Conservation (phyloP, 2,797 vertebrate genomes). For the Bradypodion pumilum region DNA sequence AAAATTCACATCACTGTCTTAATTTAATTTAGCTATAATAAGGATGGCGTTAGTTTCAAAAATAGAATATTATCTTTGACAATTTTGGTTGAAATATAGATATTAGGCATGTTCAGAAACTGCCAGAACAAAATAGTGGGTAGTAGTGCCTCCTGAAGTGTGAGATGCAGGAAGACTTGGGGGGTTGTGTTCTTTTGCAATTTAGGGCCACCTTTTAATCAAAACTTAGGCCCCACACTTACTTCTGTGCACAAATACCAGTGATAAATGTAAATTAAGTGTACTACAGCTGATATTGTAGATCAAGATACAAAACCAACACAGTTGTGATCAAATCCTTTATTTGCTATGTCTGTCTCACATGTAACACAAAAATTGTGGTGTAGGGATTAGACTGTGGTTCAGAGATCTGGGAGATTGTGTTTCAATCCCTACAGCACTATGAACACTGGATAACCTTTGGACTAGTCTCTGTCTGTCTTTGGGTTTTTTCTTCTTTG, state of each 20-base stretch:
- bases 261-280: background rate
- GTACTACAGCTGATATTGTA: background rate
- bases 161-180: background rate
- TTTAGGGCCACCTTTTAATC: background rate
- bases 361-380: too few relatives aligned
- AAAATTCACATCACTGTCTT: constrained; percentile 70
- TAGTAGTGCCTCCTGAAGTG: background rate
- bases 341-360: too few relatives aligned
- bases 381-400: too few relatives aligned
- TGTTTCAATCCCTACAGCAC: too few relatives aligned
- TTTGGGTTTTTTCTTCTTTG: too few relatives aligned
- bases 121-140: constrained; percentile 30
- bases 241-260: background rate
- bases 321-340: too few relatives aligned
- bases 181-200: background rate
- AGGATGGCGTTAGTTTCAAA: constrained; percentile 58
- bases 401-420: too few relatives aligned
- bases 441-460: too few relatives aligned
- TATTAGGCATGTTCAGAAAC: constrained; percentile 40
- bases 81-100: constrained; percentile 65
- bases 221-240: background rate
- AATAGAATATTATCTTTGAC: constrained; percentile 51
- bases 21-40: constrained; percentile 71
- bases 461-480: too few relatives aligned
- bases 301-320: background rate